A percentile compares a stretch with the other conserved stretches of the same genome.
These are phyloP conservation scores for Carettochelys insculpta DNA, from an alignment of 2,113 vertebrate genomes.

Conservation along the genomic window DNA sequence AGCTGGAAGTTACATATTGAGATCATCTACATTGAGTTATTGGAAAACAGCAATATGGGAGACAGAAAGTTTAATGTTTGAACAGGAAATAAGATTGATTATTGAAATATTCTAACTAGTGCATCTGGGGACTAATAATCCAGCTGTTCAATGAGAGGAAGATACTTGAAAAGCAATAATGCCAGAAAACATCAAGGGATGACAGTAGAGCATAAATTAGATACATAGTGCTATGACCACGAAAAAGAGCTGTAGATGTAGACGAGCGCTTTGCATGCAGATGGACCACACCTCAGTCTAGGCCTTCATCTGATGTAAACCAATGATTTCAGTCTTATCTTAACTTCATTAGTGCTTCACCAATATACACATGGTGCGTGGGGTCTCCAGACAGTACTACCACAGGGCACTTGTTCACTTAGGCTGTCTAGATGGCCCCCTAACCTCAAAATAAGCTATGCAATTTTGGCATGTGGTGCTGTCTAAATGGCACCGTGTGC, in stretches of 20 bases:
- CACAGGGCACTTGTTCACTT: not conserved
- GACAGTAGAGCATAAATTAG: not conserved
- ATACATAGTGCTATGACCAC: not conserved
- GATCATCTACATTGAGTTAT: not conserved
- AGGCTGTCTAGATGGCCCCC: no score
- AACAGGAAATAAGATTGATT: not conserved
- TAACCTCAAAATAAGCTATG: no score
- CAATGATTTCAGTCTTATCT: not conserved
- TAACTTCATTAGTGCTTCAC: not conserved
- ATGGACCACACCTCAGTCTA: not conserved
- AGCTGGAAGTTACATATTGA: not conserved
- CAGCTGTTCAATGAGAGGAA: not conserved
- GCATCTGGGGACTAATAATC: not conserved
- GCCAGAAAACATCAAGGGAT: not conserved
- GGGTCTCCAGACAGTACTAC: not conserved
- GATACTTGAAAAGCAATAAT: not conserved
- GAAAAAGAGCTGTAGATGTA: not conserved
- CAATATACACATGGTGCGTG: not conserved
- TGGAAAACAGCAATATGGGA: not conserved
- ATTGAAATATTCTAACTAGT: not conserved
- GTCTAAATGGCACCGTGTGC: no score
- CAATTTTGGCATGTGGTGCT: no score
- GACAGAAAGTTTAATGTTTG: not conserved
- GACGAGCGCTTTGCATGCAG: not conserved
- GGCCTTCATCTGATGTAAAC: not conserved